These are phyloP conservation scores for Thrips palmi DNA, from an alignment of 1,140 invertebrate genomes.

Conservation along the genomic window DNA sequence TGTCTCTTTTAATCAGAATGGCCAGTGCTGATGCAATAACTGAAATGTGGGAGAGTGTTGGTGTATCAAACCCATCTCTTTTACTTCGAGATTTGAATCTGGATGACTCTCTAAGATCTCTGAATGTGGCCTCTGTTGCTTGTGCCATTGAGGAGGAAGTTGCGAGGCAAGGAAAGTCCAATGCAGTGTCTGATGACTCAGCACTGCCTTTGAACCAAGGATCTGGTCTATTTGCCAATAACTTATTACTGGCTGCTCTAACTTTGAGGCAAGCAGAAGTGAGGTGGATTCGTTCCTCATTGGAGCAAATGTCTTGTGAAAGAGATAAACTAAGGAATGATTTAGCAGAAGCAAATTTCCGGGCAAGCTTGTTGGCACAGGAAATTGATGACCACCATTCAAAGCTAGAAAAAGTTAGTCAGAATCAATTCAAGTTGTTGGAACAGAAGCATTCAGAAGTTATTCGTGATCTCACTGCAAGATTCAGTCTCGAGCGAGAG, in stretches of 20 bases:
- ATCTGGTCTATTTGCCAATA: too few relatives aligned
- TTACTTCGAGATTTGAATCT: constrained; percentile 45
- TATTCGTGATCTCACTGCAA: constrained; percentile 42
- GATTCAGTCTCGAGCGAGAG: constrained; percentile 49
- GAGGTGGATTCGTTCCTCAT: too few relatives aligned
- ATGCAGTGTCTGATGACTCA: too few relatives aligned
- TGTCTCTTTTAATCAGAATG: too few relatives aligned
- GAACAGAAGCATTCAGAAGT: constrained; percentile 60
- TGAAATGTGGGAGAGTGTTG: constrained; percentile 52
- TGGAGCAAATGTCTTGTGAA: constrained; percentile 47
- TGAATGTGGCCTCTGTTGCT: too few relatives aligned
- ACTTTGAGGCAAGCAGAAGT: too few relatives aligned
- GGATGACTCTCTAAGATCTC: too few relatives aligned
- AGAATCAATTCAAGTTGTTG: constrained; percentile 38
- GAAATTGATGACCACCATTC: constrained; percentile 80
- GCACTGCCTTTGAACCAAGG: too few relatives aligned
- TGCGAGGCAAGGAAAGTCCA: too few relatives aligned
- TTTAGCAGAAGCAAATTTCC: constrained; percentile 58
- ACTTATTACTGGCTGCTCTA: too few relatives aligned
- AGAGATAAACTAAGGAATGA: constrained; percentile 58
- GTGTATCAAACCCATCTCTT: constrained; percentile 36
- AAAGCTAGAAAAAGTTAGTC: constrained; percentile 50
- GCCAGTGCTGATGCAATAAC: constrained; percentile 39
- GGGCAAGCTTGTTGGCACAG: constrained; percentile 57
- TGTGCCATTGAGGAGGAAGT: too few relatives aligned